phyloP scores from a whole-genome alignment of 2,888 invertebrate species.

The Altica lythri region DNA sequence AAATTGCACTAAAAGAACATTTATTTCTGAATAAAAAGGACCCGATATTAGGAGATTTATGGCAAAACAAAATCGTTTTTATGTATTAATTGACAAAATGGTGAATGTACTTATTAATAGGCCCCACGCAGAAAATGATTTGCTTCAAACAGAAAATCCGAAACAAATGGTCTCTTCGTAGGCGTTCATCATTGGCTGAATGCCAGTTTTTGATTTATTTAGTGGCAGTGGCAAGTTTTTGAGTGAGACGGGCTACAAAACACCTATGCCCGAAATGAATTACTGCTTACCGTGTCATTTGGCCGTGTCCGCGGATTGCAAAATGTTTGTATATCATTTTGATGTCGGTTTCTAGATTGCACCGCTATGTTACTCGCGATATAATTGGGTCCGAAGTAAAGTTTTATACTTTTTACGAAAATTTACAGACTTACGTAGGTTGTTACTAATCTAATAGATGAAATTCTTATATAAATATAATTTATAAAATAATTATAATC shows the following conservation, averaged over 20 bases:
- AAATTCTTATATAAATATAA: too few relatives aligned
- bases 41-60: too few relatives aligned
- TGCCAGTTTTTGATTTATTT: conserved; percentile 53
- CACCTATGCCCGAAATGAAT: conserved; percentile 52
- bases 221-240: conserved; percentile 51
- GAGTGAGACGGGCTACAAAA: conserved; percentile 51
- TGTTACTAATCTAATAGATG: conserved; percentile 5
- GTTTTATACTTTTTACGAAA: conserved; percentile 20
- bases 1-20: neutral
- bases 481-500: too few relatives aligned
- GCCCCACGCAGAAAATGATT: conserved; percentile 22
- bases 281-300: conserved; percentile 52
- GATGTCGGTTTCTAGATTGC: conserved; percentile 50
- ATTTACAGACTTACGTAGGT: conserved; percentile 27
- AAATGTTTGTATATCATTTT: conserved; percentile 54
- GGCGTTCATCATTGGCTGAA: conserved; percentile 43
- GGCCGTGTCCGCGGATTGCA: conserved; percentile 53
- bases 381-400: conserved; percentile 48
- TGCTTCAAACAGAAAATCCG: conserved; percentile 24
- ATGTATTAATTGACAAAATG: conserved; percentile 2
- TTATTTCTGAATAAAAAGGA: too few relatives aligned
- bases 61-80: too few relatives aligned
- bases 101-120: conserved; percentile 10
- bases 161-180: conserved; percentile 35
- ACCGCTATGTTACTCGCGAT: conserved; percentile 46